Percentiles rank a stretch among this genome's conserved stretches.
Evolutionary conservation across 2,797 vertebrate species (phyloP).

Genomic region (Neoniphon sammara): DNA sequence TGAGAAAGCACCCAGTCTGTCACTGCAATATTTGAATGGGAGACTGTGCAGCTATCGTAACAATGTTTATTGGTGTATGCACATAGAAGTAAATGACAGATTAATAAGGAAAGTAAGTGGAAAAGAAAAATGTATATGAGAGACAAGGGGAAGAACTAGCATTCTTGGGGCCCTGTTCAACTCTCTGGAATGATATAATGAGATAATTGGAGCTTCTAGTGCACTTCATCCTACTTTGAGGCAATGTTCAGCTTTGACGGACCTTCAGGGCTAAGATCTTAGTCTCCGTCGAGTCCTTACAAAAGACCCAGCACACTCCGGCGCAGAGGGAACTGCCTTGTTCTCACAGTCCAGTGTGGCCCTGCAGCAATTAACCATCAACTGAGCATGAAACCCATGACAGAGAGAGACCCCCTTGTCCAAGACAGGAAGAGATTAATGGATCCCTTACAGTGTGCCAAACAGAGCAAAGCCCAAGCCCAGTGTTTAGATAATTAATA

Average conservation of each 20-base stretch:
- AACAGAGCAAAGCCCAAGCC: slow-evolving; percentile 68
- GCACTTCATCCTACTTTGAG: slow-evolving; percentile 48
- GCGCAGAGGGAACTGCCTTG: slow-evolving; percentile 42
- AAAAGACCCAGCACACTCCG: slow-evolving; percentile 46
- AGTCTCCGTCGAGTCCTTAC: slow-evolving; percentile 26
- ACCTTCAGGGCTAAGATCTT: slow-evolving; percentile 26
- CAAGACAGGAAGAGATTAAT: slow-evolving; percentile 60
- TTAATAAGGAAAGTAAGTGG: slow-evolving; percentile 1
- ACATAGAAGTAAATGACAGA: background rate
- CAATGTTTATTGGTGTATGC: background rate
- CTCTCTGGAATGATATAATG: slow-evolving; percentile 17
- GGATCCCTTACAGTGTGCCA: slow-evolving; percentile 66
- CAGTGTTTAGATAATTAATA: slow-evolving; percentile 67
- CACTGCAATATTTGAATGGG: background rate
- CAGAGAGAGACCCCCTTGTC: slow-evolving; percentile 54
- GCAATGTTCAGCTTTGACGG: slow-evolving; percentile 18
- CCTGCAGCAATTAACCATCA: slow-evolving; percentile 67
- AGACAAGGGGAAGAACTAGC: slow-evolving; percentile 2
- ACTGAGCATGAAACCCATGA: slow-evolving; percentile 59
- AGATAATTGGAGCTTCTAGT: slow-evolving; percentile 48
- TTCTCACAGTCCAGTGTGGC: slow-evolving; percentile 70
- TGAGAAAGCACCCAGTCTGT: slow-evolving; percentile 6
- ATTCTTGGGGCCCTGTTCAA: slow-evolving; percentile 8
- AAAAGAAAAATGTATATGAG: background rate
- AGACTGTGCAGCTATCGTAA: background rate